phyloP scores from a whole-genome alignment of 1,140 invertebrate genomes.

The Drosophila littoralis region DNA sequence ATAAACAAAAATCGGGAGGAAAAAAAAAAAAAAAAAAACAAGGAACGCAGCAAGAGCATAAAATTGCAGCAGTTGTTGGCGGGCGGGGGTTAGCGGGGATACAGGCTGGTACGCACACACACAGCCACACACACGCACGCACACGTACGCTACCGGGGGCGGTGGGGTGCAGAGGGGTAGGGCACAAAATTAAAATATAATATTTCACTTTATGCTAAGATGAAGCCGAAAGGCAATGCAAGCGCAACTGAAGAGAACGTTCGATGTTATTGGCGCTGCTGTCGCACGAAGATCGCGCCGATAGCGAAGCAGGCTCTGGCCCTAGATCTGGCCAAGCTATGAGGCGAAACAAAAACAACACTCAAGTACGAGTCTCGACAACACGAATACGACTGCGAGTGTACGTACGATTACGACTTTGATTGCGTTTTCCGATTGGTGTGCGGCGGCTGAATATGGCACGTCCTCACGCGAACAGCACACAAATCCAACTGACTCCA shows the following conservation, averaged over 20 bases:
- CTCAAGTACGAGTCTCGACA: constrained; percentile 10
- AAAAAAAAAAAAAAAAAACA: constrained; percentile 42
- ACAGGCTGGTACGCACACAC: constrained; percentile 4
- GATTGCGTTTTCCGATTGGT: constrained; percentile 25
- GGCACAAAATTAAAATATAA: constrained; percentile 63
- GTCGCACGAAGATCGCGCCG: constrained; percentile 38
- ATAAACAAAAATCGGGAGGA: constrained; percentile 71
- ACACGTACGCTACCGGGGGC: background rate
- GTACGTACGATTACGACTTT: constrained; percentile 6
- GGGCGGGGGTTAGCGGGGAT: background rate
- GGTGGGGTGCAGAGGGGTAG: background rate
- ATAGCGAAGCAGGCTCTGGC: constrained; percentile 23
- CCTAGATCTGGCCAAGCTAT: constrained; percentile 24
- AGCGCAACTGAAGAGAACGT: constrained; percentile 19
- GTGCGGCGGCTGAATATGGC: constrained; percentile 16
- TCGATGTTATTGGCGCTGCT: constrained; percentile 34
- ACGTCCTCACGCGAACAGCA: constrained; percentile 75
- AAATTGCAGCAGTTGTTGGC: background rate
- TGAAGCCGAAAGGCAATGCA: constrained; percentile 9
- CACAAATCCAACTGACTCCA: constrained; percentile 61
- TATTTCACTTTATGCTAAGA: constrained; percentile 50
- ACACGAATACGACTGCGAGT: constrained; percentile 6
- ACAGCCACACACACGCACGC: background rate
- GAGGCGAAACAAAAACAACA: constrained; percentile 7
- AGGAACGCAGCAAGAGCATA: constrained; percentile 17